Evolutionary conservation across 2,113 vertebrate genomes (phyloP), one percentile per base, ranked within the genome.

Genomic region (Macquaria ambigua): DNA sequence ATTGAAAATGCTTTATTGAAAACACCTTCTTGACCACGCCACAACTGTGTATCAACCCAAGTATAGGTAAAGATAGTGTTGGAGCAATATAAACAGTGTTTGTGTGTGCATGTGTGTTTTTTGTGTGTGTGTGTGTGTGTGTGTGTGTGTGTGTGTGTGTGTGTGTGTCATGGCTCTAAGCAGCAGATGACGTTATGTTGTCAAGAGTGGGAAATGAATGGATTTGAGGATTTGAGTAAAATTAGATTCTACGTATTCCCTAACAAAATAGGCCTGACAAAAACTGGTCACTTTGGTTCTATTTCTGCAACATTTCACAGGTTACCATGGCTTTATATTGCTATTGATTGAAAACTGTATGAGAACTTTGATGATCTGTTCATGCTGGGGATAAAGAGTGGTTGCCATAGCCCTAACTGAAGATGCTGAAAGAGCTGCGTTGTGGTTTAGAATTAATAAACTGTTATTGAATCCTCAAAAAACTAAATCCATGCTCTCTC

Each of bases 221-320:
- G n/a, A 80, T 70, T 63, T 46, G 18, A 50, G 14, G 28, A 64
- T 64, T 64, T 63, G 4, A 76, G 14, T n/a, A 15, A 64, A 48
- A 70, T 70, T 50, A 61, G 34, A 16, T 37, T 52, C 8, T 39
- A 25, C 48, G 46, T 8, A 52, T 25, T 25, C 14, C 20, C 15
- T 2, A 53, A 25, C 8, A 53, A 77, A 12, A 63, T 50, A 37
- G 39, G 23, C 3, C 8, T 64, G 43, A 21, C 34, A 37, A 52
- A 6, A 64, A n/a, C 5, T n/a, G 14, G 8, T 76, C 9, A 53
- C 23, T 55, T 48, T 55, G 16, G 4, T 21, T 39, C 11, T 43
- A 3, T 56, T 64, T 41, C 34, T 43, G 6, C 16, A 31, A 21
- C 25, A 31, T 56, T 34, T 55, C 37, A 77, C 18, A 52, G 12